Evolutionary conservation across 2,113 vertebrate genomes (phyloP), one percentile per base, ranked within the genome.

Genomic region (Furnarius figulus): DNA sequence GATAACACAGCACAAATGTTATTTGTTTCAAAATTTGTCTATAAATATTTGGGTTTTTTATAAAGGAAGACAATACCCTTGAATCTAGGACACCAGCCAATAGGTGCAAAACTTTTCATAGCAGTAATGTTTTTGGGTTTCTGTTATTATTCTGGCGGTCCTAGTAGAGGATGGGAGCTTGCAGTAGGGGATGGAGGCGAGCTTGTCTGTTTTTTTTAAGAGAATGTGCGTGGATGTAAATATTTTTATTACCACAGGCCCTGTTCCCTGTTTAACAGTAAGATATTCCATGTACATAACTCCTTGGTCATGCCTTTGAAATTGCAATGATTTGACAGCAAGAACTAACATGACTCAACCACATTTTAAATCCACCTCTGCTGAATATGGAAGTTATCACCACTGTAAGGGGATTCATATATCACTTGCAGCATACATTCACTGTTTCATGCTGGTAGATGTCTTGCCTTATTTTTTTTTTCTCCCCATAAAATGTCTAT

Each of bases 121-220:
- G 65, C 16, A 10, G 30, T 8, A 5, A 12, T 73, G 25, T 3
- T 23, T 13, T 21, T 24, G 16, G 6, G 11, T 39, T 70, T 52
- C 58, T 27, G 2, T 33, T 88, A 6, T 44, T 83, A 31, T 62
- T 72, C 17, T 68, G 28, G 5, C 6, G 66, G 13, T 65, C 83
- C 27, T 6, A 52, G n/a, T 25, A 35, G 8, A 5, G 4, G 10
- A 12, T 2, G 0, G 12, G 4, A 10, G 5, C 2, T 50, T 85
- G 52, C 13, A 73, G 42, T 9, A 40, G 16, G 10, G 14, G 12
- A 22, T 63, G 12, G 10, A 17, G 9, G 10, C 5, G 67, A 55
- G 1, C 2, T 66, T 71, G 14, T 24, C 28, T 70, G 8, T 7
- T 9, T 71, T 55, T 90, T 88, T 80, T 16, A 65, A 55, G 37